Conservation (phyloP, 2,113 vertebrate species). For the Donacobius atricapilla region DNA sequence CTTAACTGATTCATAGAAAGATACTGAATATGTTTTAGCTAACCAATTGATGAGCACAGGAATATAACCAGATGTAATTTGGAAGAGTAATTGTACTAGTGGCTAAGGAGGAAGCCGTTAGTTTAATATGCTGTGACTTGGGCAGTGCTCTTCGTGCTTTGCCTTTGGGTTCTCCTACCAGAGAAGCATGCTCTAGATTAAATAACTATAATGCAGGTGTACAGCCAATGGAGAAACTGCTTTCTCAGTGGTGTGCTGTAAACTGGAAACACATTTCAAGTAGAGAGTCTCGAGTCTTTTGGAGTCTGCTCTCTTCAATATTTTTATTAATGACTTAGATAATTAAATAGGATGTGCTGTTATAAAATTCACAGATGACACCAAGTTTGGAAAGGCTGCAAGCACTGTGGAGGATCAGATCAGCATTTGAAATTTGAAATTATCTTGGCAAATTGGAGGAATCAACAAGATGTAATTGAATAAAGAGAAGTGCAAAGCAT, state of each 20-base stretch:
- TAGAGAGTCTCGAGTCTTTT: not conserved
- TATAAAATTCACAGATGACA: slow-evolving; percentile 6
- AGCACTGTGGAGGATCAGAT: not conserved
- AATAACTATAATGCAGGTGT: not conserved
- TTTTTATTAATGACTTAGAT: slow-evolving; percentile 13
- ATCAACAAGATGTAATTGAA: not conserved
- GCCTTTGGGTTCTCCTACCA: not conserved
- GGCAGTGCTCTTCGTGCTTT: not conserved
- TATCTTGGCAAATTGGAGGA: not conserved
- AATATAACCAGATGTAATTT: not conserved
- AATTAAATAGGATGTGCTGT: not conserved
- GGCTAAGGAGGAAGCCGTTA: not conserved
- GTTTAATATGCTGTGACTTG: not conserved
- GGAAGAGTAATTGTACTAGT: not conserved
- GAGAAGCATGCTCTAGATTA: not conserved
- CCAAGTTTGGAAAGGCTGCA: not conserved
- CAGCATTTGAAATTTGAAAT: slow-evolving; percentile 5
- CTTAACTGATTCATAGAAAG: not conserved
- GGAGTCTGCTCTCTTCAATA: not conserved
- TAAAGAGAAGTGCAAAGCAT: not conserved
- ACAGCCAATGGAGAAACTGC: not conserved
- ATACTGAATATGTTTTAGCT: not conserved
- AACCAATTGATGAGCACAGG: not conserved
- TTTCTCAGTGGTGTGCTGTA: not conserved
- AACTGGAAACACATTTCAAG: not conserved